These are phyloP conservation scores for Alethe castanea DNA, from an alignment of 2,113 vertebrate genomes.

Conservation along the genomic window DNA sequence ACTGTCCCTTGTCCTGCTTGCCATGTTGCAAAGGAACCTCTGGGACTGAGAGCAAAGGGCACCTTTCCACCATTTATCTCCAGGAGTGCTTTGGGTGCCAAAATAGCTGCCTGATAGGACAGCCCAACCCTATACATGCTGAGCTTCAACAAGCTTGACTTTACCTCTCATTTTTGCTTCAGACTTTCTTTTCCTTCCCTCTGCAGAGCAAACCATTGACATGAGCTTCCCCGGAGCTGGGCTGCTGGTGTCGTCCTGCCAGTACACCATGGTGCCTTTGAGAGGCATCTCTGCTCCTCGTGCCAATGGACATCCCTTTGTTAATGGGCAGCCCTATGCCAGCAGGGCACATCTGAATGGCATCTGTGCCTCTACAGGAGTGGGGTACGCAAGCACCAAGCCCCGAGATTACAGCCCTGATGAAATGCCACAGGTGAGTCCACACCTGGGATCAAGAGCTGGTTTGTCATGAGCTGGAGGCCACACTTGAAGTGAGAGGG, in stretches of 20 bases:
- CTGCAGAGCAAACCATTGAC: slow-evolving; percentile 89
- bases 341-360: slow-evolving; percentile 56
- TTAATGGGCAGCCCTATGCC: slow-evolving; percentile 75
- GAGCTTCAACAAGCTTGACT: neutral
- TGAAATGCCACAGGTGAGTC: slow-evolving; percentile 77
- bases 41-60: neutral
- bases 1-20: neutral
- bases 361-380: slow-evolving; percentile 51
- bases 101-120: neutral
- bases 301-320: slow-evolving; percentile 73
- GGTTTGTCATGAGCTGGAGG: neutral
- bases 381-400: slow-evolving; percentile 69
- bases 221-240: slow-evolving; percentile 84
- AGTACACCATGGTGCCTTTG: slow-evolving; percentile 95
- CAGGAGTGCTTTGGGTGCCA: neutral
- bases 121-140: neutral
- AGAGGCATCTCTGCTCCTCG: slow-evolving; percentile 78
- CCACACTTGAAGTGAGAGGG: neutral
- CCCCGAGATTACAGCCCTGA: slow-evolving; percentile 72
- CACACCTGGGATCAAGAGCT: neutral
- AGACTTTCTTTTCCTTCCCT: slow-evolving; percentile 4
- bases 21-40: neutral
- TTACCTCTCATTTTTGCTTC: neutral
- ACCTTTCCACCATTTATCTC: neutral
- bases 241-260: slow-evolving; percentile 84